These are phyloP conservation scores for Agrypnia vestita DNA, from an alignment of 1,140 invertebrate species.

Conservation along the genomic window DNA sequence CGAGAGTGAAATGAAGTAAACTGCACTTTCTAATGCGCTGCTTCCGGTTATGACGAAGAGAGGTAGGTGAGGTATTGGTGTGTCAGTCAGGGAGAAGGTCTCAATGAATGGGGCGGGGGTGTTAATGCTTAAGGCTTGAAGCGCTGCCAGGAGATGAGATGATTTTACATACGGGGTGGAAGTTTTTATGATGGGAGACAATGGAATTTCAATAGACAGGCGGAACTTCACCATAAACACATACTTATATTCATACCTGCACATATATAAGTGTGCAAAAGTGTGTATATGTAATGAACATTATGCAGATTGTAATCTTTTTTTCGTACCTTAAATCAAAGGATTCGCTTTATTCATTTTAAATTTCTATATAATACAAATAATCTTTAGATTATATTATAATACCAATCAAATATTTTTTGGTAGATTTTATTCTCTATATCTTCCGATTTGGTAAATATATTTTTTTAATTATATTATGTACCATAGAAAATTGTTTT, in stretches of 20 bases:
- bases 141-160: conserved; percentile 8
- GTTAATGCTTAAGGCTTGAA: conserved; percentile 15
- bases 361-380: too few relatives aligned
- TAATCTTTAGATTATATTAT: too few relatives aligned
- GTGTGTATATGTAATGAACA: not conserved
- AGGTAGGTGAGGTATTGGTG: not conserved
- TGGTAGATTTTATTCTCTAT: too few relatives aligned
- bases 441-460: too few relatives aligned
- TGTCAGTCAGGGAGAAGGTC: not conserved
- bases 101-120: conserved; percentile 20
- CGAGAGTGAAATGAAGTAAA: conserved; percentile 51
- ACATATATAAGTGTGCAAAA: not conserved
- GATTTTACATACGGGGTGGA: not conserved
- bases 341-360: not conserved
- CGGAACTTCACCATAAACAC: not conserved
- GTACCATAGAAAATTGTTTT: too few relatives aligned
- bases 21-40: conserved; percentile 51
- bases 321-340: not conserved
- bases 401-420: too few relatives aligned
- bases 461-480: too few relatives aligned
- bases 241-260: not conserved
- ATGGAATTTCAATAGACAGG: conserved; percentile 29
- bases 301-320: conserved; percentile 2
- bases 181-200: conserved; percentile 30
- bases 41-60: conserved; percentile 29